These are phyloP conservation scores for Carassius auratus DNA, from an alignment of 2,113 vertebrate species.

Conservation along the genomic window DNA sequence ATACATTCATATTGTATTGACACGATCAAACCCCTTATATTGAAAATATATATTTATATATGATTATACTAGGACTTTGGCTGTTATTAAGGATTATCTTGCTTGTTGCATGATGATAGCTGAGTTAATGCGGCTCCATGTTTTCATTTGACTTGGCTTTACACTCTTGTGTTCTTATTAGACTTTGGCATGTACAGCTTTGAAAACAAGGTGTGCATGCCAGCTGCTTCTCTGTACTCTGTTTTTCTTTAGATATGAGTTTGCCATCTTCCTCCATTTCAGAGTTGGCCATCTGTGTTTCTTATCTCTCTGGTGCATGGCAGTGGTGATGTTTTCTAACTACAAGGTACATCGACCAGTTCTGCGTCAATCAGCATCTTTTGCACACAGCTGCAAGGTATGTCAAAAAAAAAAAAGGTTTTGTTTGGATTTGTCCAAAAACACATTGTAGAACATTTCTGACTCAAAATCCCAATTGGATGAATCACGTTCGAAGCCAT, in stretches of 20 bases:
- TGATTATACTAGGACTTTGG: too few relatives aligned
- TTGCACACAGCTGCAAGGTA: neutral
- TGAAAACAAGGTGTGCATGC: neutral
- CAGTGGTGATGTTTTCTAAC: neutral
- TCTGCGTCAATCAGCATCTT: neutral
- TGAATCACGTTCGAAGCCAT: neutral
- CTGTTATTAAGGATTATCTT: too few relatives aligned
- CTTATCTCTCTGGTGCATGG: neutral
- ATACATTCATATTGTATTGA: too few relatives aligned
- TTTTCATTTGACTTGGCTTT: neutral
- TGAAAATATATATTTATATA: too few relatives aligned
- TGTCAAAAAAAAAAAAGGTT: neutral
- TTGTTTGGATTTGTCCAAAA: neutral
- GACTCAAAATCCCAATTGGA: neutral
- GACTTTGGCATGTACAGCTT: too few relatives aligned
- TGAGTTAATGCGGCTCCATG: neutral
- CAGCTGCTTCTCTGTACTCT: neutral
- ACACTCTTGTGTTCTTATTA: too few relatives aligned
- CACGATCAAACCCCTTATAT: neutral
- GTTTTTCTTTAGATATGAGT: neutral
- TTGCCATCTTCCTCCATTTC: conserved; percentile 26
- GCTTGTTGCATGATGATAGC: too few relatives aligned
- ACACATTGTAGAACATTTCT: neutral
- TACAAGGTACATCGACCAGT: neutral
- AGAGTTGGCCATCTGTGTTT: neutral